Base-by-base conservation (phyloP, 2,113 vertebrate genomes). In the Ictalurus furcatus region DNA sequence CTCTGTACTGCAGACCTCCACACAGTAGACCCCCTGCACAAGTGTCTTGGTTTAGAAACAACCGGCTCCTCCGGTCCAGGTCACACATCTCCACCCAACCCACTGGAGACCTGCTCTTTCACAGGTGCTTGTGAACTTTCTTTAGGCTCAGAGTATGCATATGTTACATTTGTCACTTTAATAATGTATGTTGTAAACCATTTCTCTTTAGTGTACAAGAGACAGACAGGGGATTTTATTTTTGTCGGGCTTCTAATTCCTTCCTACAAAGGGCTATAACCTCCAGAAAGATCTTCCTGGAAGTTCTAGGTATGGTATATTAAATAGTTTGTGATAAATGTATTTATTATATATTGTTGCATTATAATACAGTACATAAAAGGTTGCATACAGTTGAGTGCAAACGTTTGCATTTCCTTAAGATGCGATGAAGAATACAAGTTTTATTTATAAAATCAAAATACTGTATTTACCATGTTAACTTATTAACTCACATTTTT, bases 11-110 rank as follows among this genome's bases (percentile, higher is more conserved):
- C 90, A 92, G 93, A 67, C 93, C 95, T 76, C 95, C 96, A 13
- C 63, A 54, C 90, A 95, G 95, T 92, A 88, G 78, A 52, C 94
- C 96, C 28, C 88, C 92, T 21, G 94, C 95, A 0, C 90, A 86
- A 37, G 91, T 96, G 44, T 89, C 94, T 90, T 96, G 96, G 96
- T 96, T 95, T 91, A 95, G 92, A 91, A 93, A 95, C 93, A 94
- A 92, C 91, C 87, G 81, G 12, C 90, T 91, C 8, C 92, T 96
- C 16, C 44, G 17, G 19, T 88, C 85, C 0, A 82, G 76, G 82
- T 88, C 83, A 6, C 90, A 91, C 81, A 14, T 91, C 1, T 88
- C 86, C 28, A 74, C 91, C 65, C 91, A 92, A 73, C 87, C 93
- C 9, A 92, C 30, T 1, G 96, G 96, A 91, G 94, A 96, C 90